phyloP scores from a whole-genome alignment of 2,113 vertebrate species.

The Zingel zingel region DNA sequence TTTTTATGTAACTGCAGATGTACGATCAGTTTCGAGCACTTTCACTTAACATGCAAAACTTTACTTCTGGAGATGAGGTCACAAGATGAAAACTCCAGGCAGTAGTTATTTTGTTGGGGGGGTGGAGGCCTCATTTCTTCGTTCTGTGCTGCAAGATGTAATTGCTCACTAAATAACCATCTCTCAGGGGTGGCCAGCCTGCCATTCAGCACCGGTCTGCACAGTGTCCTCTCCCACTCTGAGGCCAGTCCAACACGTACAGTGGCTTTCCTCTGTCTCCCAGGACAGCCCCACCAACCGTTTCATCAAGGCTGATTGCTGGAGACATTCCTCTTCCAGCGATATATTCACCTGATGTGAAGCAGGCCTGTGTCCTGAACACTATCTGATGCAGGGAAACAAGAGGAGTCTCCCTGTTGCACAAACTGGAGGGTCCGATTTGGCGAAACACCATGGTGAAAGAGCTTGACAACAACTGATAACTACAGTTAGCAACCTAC shows the following conservation, averaged over 20 bases:
- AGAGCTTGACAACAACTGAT: conserved; percentile 16
- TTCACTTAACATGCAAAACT: conserved; percentile 33
- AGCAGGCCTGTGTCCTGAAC: conserved; percentile 70
- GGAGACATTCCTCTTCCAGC: conserved; percentile 74
- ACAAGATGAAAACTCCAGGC: conserved; percentile 47
- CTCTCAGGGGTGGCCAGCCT: conserved; percentile 72
- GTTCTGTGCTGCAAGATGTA: conserved; percentile 60
- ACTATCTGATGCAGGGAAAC: conserved; percentile 39
- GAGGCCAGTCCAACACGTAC: conserved; percentile 66
- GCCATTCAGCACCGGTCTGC: conserved; percentile 74
- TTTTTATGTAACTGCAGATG: conserved; percentile 44
- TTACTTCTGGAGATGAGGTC: conserved; percentile 60
- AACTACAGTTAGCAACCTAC: conserved; percentile 7
- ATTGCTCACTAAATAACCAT: conserved; percentile 75
- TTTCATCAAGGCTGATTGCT: conserved; percentile 79
- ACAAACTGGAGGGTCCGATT: conserved; percentile 37
- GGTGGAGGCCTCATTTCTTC: conserved; percentile 50
- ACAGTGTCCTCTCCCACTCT: conserved; percentile 68
- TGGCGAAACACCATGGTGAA: conserved; percentile 16
- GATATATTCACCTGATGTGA: conserved; percentile 77
- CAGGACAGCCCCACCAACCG: conserved; percentile 64
- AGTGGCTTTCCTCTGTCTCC: conserved; percentile 78
- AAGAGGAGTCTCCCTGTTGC: conserved; percentile 39
- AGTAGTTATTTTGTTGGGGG: conserved; percentile 22
- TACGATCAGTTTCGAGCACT: conserved; percentile 5